Percentiles rank a stretch among this genome's conserved stretches.
Conservation (phyloP, 2,888 invertebrate species). For the Drosophila heteroneura region DNA sequence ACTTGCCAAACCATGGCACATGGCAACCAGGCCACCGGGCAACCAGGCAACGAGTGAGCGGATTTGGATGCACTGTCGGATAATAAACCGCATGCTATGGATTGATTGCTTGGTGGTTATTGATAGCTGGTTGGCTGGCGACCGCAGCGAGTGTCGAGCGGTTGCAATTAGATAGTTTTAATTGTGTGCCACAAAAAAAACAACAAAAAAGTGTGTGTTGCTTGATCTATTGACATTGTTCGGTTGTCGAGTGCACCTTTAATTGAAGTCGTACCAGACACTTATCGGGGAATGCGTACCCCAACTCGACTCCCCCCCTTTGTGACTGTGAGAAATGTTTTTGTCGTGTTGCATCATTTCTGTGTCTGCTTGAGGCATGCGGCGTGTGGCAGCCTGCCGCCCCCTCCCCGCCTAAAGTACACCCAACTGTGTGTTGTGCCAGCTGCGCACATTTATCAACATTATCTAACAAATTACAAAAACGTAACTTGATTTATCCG, state of each 20-base stretch:
- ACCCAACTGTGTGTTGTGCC: slow-evolving; percentile 64
- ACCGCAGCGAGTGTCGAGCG: slow-evolving; percentile 61
- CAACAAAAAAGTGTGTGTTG: slow-evolving; percentile 33
- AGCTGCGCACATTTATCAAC: slow-evolving; percentile 78
- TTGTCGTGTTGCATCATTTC: slow-evolving; percentile 50
- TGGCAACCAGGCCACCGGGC: not conserved
- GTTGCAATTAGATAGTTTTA: slow-evolving; percentile 68
- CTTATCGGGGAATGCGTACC: slow-evolving; percentile 27
- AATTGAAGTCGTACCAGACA: slow-evolving; percentile 61
- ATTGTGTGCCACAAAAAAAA: slow-evolving; percentile 52
- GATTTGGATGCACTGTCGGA: not conserved
- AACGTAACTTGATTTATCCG: slow-evolving; percentile 84
- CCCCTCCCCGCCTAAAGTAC: slow-evolving; percentile 35
- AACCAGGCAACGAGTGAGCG: not conserved
- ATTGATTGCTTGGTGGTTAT: slow-evolving; percentile 66
- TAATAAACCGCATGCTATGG: slow-evolving; percentile 69
- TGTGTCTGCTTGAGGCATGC: slow-evolving; percentile 35
- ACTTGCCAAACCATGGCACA: slow-evolving; percentile 2
- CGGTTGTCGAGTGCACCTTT: slow-evolving; percentile 43
- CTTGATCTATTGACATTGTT: slow-evolving; percentile 71
- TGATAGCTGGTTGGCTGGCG: slow-evolving; percentile 58
- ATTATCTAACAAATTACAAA: slow-evolving; percentile 83
- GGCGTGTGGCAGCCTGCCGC: slow-evolving; percentile 1
- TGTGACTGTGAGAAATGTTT: slow-evolving; percentile 43
- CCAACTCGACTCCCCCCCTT: not conserved